Percentiles rank a stretch among this genome's conserved stretches.
These are phyloP conservation scores for Protonibea diacanthus DNA, from an alignment of 2,797 vertebrate genomes.

Conservation along the genomic window DNA sequence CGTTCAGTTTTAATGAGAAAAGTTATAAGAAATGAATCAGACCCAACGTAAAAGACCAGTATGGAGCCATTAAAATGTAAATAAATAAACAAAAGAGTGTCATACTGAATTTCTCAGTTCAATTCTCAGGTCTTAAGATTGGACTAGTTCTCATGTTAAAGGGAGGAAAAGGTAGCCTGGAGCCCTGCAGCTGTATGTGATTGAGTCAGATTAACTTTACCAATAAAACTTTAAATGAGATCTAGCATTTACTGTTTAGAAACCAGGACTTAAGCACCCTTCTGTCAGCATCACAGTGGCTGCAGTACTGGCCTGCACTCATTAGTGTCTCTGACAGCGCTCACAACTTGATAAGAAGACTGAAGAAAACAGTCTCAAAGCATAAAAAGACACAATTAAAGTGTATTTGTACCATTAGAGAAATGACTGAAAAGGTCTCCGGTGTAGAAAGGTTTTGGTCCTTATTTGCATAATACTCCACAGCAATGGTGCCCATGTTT, in stretches of 20 bases:
- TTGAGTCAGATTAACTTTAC: neutral
- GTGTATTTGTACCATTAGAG: constrained; percentile 2
- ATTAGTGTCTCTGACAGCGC: neutral
- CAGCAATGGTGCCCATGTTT: neutral
- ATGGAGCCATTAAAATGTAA: too few species aligned
- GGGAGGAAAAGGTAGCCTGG: neutral
- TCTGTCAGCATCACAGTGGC: neutral
- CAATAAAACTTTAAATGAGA: neutral
- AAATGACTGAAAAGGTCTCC: neutral
- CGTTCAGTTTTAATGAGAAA: neutral
- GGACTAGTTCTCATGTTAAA: neutral
- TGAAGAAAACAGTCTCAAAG: neutral
- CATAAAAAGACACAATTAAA: neutral
- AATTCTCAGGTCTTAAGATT: constrained; percentile 13
- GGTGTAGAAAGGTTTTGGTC: neutral
- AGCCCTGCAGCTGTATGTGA: neutral
- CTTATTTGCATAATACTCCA: neutral
- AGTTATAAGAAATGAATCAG: neutral
- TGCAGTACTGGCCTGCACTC: too few species aligned
- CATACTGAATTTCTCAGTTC: neutral
- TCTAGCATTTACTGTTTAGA: constrained; percentile 7
- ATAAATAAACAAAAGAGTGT: neutral
- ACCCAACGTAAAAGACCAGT: too few species aligned
- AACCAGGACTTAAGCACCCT: neutral
- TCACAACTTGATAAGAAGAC: neutral